Evolutionary conservation across 1,140 invertebrate species (phyloP), one percentile per base, ranked within the genome.

Genomic region (Neomicropteryx cornuta): DNA sequence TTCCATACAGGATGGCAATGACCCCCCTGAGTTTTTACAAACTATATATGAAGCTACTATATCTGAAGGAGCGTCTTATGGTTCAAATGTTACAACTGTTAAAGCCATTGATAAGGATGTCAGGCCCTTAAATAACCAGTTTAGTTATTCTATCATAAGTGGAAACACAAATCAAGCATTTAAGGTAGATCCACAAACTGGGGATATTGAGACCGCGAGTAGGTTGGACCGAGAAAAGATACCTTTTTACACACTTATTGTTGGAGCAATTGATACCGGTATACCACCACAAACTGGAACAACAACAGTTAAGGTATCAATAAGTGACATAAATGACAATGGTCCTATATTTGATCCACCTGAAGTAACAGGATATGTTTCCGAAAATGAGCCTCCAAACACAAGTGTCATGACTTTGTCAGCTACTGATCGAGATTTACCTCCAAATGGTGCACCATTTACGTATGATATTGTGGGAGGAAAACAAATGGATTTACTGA

Each of bases 261-360:
- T 97, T 17, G 89, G 83, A 8, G 93, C 89, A 1, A 87, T 91
- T 34, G 93, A 97, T 56, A 88, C 79, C 18, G 89, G 89, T 1
- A 59, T 71, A 3, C 88, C 89, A 1, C 84, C 87, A 0, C 84
- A 91, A 66, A 92, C 87, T 2, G 91, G 91, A 11, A 89, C 84
- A 3, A 73, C 88, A 2, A 79, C 75, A 1, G 81, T 95, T 0
- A 79, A 76, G 51, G 78, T 93, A 30, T 67, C 72, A 19, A 45
- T 96, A 2, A 70, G 75, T 8, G 93, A 97, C 59, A 74, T 95
- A 5, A 97, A 97, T 58, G 94, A 97, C 48, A 97, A 96, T 56
- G 87, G 84, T 0, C 93, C 93, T 1, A 58, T 77, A 4, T 92
- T 97, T 51, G 78, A 83, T 36, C 60, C 79, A 0, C 61, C 74